Conservation (phyloP, 2,797 vertebrate genomes). For the Hyperoplus lanceolatus region DNA sequence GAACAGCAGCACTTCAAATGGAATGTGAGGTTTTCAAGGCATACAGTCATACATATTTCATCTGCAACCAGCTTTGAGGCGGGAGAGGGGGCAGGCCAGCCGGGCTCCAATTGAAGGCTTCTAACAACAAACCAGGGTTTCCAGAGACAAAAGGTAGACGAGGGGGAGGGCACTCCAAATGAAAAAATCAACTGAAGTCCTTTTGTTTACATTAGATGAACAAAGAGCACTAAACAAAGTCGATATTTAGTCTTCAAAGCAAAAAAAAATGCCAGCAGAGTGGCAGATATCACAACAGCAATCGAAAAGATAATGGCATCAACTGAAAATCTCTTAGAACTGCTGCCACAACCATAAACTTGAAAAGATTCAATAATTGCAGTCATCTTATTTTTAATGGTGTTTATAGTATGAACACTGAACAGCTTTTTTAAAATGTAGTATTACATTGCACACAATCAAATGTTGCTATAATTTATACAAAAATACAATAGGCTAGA, state of each 20-base stretch:
- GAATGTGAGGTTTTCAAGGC: slow-evolving; percentile 82
- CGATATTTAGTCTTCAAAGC: slow-evolving; percentile 42
- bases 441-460: neutral
- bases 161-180: slow-evolving; percentile 74
- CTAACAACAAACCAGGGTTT: slow-evolving; percentile 80
- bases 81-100: slow-evolving; percentile 76
- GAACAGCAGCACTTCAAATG: slow-evolving; percentile 86
- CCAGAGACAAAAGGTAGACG: slow-evolving; percentile 70
- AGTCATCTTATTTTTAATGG: neutral
- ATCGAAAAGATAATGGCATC: slow-evolving; percentile 44
- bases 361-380: slow-evolving; percentile 8
- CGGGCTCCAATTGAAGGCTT: slow-evolving; percentile 77
- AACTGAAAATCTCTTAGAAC: slow-evolving; percentile 41
- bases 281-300: slow-evolving; percentile 28
- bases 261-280: slow-evolving; percentile 5
- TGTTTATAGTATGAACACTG: neutral
- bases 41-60: slow-evolving; percentile 90
- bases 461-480: neutral
- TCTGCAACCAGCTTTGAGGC: slow-evolving; percentile 85
- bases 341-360: slow-evolving; percentile 11
- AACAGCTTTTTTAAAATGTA: neutral
- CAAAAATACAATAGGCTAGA: neutral
- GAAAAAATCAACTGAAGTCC: slow-evolving; percentile 70
- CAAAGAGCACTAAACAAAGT: slow-evolving; percentile 68
- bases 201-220: slow-evolving; percentile 77